Evolutionary conservation across 1,140 invertebrate species (phyloP).

Genomic region (Calephelis virginiensis): DNA sequence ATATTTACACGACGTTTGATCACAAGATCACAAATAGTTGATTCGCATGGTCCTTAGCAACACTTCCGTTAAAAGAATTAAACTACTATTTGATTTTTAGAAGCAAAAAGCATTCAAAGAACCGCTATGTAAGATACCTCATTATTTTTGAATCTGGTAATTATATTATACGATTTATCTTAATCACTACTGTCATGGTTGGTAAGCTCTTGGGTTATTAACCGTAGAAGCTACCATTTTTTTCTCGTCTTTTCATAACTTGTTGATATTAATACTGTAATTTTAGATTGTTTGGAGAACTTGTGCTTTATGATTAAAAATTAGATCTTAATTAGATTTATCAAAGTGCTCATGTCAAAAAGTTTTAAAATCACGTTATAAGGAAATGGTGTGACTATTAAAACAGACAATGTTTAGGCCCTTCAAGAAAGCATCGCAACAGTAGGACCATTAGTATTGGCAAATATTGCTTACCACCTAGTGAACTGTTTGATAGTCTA

Average conservation of each 20-base stretch:
- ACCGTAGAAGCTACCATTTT: slow-evolving; percentile 1
- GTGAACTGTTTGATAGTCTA: too few relatives aligned
- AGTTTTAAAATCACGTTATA: too few relatives aligned
- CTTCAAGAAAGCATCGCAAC: too few relatives aligned
- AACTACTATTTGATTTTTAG: neutral
- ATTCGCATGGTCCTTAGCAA: too few relatives aligned
- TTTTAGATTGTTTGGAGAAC: neutral
- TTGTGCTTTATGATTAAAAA: neutral
- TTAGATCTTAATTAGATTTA: neutral
- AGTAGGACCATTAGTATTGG: too few relatives aligned
- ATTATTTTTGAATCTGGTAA: slow-evolving; percentile 9
- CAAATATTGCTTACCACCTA: too few relatives aligned
- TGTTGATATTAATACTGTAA: neutral
- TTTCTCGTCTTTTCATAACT: neutral
- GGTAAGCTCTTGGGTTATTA: slow-evolving; percentile 1
- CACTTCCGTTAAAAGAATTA: neutral
- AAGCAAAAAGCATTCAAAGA: neutral
- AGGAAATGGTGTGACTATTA: too few relatives aligned
- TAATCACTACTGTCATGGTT: slow-evolving; percentile 14
- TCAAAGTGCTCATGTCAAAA: too few relatives aligned
- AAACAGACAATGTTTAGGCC: too few relatives aligned
- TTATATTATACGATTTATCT: slow-evolving; percentile 10
- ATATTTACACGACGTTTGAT: too few relatives aligned
- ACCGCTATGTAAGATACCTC: neutral
- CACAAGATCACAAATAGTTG: too few relatives aligned